phyloP scores from a whole-genome alignment of 2,113 vertebrate genomes.

The Daubentonia madagascariensis region DNA sequence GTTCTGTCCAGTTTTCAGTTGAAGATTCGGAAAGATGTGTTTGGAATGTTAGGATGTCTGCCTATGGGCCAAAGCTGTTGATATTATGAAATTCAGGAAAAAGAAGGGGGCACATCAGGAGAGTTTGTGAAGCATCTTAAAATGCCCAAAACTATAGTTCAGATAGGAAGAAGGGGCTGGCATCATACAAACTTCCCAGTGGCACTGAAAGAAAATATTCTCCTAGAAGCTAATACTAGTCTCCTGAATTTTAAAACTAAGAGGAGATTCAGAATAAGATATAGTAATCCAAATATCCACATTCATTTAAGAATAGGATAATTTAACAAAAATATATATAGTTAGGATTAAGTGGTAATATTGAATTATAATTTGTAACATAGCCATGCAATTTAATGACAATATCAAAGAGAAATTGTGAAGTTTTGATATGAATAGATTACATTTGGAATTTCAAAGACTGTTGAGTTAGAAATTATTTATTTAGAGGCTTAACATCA shows the following conservation, averaged over 20 bases:
- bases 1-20: too few relatives aligned
- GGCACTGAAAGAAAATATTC: neutral
- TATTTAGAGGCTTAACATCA: neutral
- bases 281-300: neutral
- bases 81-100: neutral
- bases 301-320: neutral
- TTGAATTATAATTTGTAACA: neutral
- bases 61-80: too few relatives aligned
- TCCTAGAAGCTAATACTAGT: neutral
- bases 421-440: neutral
- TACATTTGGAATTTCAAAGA: neutral
- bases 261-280: neutral
- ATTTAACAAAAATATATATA: neutral
- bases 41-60: too few relatives aligned
- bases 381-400: neutral
- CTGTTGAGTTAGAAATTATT: neutral
- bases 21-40: too few relatives aligned
- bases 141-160: neutral
- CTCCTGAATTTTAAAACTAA: neutral
- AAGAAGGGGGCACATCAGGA: neutral
- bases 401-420: neutral
- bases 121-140: neutral
- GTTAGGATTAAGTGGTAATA: neutral
- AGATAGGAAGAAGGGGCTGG: fast-evolving
- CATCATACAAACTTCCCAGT: neutral